Conservation (phyloP, 2,113 vertebrate genomes). For the Spea multiplicata region DNA sequence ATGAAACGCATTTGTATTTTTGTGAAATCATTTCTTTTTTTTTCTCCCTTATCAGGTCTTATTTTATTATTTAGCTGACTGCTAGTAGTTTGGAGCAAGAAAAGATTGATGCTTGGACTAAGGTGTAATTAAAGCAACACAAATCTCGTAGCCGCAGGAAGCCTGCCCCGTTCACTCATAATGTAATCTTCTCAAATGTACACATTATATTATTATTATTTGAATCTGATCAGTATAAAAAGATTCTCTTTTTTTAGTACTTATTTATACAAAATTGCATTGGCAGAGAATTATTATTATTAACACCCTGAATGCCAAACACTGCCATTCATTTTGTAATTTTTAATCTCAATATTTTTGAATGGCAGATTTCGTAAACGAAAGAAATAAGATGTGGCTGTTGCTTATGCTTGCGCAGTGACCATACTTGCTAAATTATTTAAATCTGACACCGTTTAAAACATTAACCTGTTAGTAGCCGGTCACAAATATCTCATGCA, state of each 20-base stretch:
- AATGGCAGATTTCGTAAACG: too few species aligned
- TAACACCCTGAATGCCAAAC: too few species aligned
- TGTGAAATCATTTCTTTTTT: constrained; percentile 18
- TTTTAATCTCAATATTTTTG: too few species aligned
- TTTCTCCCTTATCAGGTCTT: background rate
- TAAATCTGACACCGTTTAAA: too few species aligned
- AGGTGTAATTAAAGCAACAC: constrained; percentile 39
- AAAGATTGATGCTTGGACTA: constrained; percentile 36
- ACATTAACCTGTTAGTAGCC: too few species aligned
- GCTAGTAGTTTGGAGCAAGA: constrained; percentile 20
- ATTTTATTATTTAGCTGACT: background rate
- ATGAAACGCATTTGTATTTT: constrained; percentile 18
- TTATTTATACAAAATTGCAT: background rate
- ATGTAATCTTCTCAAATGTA: constrained; percentile 37
- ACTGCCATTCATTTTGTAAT: too few species aligned
- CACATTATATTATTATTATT: constrained; percentile 24
- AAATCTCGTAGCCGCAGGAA: constrained; percentile 27
- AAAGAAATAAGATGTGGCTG: too few species aligned
- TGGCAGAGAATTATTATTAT: background rate
- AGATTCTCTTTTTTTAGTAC: background rate
- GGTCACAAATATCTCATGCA: too few species aligned
- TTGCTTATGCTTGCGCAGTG: too few species aligned
- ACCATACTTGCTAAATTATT: too few species aligned
- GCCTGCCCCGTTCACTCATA: constrained; percentile 23
- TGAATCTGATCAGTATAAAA: constrained; percentile 22